These are phyloP conservation scores for Pollenia griseotomentosa DNA, from an alignment of 2,888 invertebrate species.

Conservation along the genomic window DNA sequence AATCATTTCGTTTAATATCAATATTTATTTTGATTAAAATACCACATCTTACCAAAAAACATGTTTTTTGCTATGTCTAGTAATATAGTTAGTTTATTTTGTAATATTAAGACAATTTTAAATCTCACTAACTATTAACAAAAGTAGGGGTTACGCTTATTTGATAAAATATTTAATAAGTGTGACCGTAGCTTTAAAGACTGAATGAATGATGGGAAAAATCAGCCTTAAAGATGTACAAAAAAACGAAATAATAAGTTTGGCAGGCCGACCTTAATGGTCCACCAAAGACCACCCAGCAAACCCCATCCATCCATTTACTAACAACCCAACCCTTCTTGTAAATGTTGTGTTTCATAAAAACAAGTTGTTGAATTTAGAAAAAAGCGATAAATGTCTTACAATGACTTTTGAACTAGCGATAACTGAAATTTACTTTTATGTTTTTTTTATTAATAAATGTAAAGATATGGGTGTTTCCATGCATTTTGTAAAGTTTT, in stretches of 20 bases:
- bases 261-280: background rate
- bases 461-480: slow-evolving; percentile 27
- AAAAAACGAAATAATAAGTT: slow-evolving; percentile 17
- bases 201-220: slow-evolving; percentile 28
- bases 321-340: slow-evolving; percentile 39
- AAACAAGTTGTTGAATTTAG: slow-evolving; percentile 27
- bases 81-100: too few relatives aligned
- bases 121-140: too few relatives aligned
- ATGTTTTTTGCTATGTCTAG: too few relatives aligned
- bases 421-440: slow-evolving; percentile 47
- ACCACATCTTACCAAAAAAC: too few relatives aligned
- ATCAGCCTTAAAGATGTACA: slow-evolving; percentile 32
- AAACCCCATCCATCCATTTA: background rate
- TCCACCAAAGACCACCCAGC: background rate
- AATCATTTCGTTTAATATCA: too few relatives aligned
- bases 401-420: slow-evolving; percentile 49
- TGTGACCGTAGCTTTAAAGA: too few relatives aligned
- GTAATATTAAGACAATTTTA: too few relatives aligned
- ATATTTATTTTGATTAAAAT: too few relatives aligned
- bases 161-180: too few relatives aligned
- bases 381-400: slow-evolving; percentile 57
- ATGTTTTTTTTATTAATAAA: slow-evolving; percentile 21
- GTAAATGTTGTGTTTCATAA: slow-evolving; percentile 13
- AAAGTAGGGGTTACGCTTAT: too few relatives aligned
- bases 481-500: background rate